Percentiles rank a stretch among this genome's conserved stretches.
phyloP scores from a whole-genome alignment of 2,888 invertebrate species.

The Drosophila infuscata region DNA sequence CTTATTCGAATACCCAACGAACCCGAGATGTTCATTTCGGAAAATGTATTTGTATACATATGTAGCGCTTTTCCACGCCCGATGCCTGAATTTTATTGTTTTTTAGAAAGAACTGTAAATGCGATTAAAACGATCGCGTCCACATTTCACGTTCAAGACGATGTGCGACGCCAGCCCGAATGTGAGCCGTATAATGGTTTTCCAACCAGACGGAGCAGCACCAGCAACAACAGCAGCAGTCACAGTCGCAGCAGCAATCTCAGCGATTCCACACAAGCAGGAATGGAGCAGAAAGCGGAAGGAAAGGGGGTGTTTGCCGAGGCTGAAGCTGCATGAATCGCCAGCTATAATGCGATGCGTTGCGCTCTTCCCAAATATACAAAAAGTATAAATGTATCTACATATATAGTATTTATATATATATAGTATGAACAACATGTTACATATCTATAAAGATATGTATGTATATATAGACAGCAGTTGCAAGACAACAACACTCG shows the following conservation, averaged over 20 bases:
- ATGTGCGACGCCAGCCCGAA: slow-evolving; percentile 45
- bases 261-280: slow-evolving; percentile 30
- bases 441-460: slow-evolving; percentile 23
- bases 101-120: slow-evolving; percentile 83
- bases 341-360: slow-evolving; percentile 80
- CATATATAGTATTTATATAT: slow-evolving; percentile 13
- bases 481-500: slow-evolving; percentile 55
- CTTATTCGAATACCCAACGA: slow-evolving; percentile 11
- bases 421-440: slow-evolving; percentile 9
- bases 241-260: slow-evolving; percentile 29
- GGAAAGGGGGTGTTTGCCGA: slow-evolving; percentile 13
- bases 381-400: slow-evolving; percentile 16
- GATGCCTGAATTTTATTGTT: slow-evolving; percentile 78
- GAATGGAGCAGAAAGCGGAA: slow-evolving; percentile 27
- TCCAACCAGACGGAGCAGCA: slow-evolving; percentile 53
- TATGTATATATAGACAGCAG: slow-evolving; percentile 36
- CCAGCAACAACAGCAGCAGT: slow-evolving; percentile 27
- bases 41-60: slow-evolving; percentile 22
- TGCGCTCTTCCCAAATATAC: slow-evolving; percentile 51
- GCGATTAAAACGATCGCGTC: slow-evolving; percentile 64
- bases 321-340: slow-evolving; percentile 61
- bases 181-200: slow-evolving; percentile 78
- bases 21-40: slow-evolving; percentile 51
- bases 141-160: slow-evolving; percentile 30
- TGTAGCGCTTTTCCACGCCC: slow-evolving; percentile 73